Percentiles rank a stretch among this genome's conserved stretches.
These are phyloP conservation scores for Pterostichus niger DNA, from an alignment of 2,888 invertebrate genomes.

Conservation along the genomic window DNA sequence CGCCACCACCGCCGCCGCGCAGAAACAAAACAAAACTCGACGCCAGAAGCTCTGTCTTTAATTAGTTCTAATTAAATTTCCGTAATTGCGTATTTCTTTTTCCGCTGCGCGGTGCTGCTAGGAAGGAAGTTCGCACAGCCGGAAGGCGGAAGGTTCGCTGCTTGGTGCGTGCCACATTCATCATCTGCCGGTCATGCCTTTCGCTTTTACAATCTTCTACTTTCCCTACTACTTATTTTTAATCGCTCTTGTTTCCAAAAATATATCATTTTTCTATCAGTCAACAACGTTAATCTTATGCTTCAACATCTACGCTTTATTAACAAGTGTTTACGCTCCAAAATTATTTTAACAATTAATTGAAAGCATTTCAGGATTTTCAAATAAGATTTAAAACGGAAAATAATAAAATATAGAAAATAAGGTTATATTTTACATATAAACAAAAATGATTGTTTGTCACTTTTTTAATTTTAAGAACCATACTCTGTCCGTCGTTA, in stretches of 20 bases:
- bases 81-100: constrained; percentile 73
- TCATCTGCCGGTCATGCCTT: constrained; percentile 22
- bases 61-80: constrained; percentile 77
- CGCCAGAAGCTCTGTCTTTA: constrained; percentile 72
- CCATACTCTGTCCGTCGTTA: no score
- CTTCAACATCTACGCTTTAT: no score
- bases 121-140: constrained; percentile 60
- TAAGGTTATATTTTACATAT: no score
- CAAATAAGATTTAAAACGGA: no score
- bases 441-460: no score
- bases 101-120: constrained; percentile 69
- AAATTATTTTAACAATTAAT: no score
- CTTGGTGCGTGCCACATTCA: constrained; percentile 28
- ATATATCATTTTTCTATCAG: neutral
- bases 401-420: no score
- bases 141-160: constrained; percentile 29
- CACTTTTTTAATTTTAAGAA: no score
- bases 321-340: no score
- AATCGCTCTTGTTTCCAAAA: neutral
- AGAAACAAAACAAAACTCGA: constrained; percentile 70
- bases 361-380: no score
- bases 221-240: no score
- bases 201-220: constrained; percentile 31
- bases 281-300: no score
- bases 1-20: constrained; percentile 67